phyloP scores from a whole-genome alignment of 1,140 invertebrate genomes.

The Drosophila orosa region DNA sequence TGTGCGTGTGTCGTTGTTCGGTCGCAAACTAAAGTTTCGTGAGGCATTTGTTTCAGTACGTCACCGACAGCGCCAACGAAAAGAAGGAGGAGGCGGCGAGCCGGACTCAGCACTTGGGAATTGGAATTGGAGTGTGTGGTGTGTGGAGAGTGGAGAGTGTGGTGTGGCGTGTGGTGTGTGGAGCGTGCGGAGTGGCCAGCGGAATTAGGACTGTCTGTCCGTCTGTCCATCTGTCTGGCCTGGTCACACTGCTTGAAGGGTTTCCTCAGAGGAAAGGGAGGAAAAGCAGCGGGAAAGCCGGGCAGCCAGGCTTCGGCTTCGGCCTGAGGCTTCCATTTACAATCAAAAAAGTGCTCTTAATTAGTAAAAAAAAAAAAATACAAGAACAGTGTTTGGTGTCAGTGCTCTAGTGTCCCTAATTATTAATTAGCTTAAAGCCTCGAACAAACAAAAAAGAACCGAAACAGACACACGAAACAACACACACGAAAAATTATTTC shows the following conservation, averaged over 20 bases:
- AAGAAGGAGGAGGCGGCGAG: slow-evolving; percentile 80
- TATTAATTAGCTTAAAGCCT: slow-evolving; percentile 67
- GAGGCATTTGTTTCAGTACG: slow-evolving; percentile 76
- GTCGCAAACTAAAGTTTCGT: slow-evolving; percentile 72
- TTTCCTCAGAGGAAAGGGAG: background rate
- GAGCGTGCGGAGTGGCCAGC: slow-evolving; percentile 9
- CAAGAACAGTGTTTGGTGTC: slow-evolving; percentile 28
- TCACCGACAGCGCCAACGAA: slow-evolving; percentile 78
- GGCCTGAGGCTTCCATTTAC: background rate
- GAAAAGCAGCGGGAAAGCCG: background rate
- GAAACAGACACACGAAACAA: slow-evolving; percentile 21
- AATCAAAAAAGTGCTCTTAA: slow-evolving; percentile 12
- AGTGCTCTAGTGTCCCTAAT: slow-evolving; percentile 38
- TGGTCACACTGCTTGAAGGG: slow-evolving; percentile 39
- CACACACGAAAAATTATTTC: slow-evolving; percentile 52
- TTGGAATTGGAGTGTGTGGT: slow-evolving; percentile 12
- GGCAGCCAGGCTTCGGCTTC: background rate
- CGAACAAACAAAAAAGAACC: slow-evolving; percentile 44
- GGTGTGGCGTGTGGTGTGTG: background rate
- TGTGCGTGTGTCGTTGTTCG: slow-evolving; percentile 46
- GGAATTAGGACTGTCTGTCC: slow-evolving; percentile 30
- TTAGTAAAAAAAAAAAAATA: slow-evolving; percentile 3
- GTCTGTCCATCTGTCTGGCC: slow-evolving; percentile 36
- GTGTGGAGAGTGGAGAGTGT: background rate
- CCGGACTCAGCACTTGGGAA: slow-evolving; percentile 47